Evolutionary conservation across 2,113 vertebrate species (phyloP), one percentile per base, ranked within the genome.

Genomic region (Hiodon alosoides): DNA sequence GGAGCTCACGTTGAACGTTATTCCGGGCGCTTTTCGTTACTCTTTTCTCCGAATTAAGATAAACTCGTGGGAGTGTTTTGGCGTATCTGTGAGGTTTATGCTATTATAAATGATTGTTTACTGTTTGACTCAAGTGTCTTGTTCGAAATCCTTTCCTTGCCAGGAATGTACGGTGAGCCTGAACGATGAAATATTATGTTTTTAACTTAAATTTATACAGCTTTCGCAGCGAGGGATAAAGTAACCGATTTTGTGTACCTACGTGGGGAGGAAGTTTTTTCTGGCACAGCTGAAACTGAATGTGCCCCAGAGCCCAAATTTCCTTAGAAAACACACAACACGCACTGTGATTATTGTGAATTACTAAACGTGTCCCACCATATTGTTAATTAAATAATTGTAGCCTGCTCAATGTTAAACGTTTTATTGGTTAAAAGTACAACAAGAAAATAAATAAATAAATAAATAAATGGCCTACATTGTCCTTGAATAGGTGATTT

Each of bases 251-350:
- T 31, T 31, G 31, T 31, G 31, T 31, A 31, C 31, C 31, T 31
- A 31, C 31, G 31, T 31, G 31, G 31, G 31, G 31, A 31, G 31
- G 31, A 31, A 31, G 31, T 31, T 31, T 31, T 31, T 31, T 31
- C 31, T 31, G 31, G 31, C 66, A 17, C 17, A 71, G 77, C 50
- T 67, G 59, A 67, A 79, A 73, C 78, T 64, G 62, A 69, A 70
- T 67, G 77, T 72, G 66, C 72, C 69, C 64, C 47, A 11, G 53
- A 52, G 70, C 64, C 46, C 57, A 47, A 55, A 50, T 54, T 76
- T 76, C 84, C 80, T 17, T 16, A 81, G 84, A 81, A 84, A 83
- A 84, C 82, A 85, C 83, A 61, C 77, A 31, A 59, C 71, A 50
- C 66, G 76, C 55, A 17, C 61, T 60, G 71, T 48, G 77, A 78